Percentiles rank a stretch among this genome's conserved stretches.
Conservation (phyloP, 2,797 vertebrate genomes). For the Tamandua tetradactyla region DNA sequence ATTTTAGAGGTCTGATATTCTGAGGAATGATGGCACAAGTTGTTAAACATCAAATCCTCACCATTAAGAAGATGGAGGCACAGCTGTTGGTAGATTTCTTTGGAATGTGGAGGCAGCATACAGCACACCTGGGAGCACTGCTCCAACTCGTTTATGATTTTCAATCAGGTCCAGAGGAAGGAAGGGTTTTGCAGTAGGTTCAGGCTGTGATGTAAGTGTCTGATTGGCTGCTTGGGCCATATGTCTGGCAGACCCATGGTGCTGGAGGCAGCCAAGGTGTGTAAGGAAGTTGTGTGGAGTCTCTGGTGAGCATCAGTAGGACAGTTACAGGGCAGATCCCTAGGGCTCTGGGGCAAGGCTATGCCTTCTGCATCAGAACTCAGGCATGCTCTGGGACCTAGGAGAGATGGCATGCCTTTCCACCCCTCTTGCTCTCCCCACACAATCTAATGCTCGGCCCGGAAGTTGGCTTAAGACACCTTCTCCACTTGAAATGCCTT, state of each 20-base stretch:
- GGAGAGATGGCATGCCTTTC: fast-evolving
- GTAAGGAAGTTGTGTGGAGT: neutral
- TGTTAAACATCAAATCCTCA: neutral
- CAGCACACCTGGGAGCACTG: neutral
- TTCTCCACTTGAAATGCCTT: neutral
- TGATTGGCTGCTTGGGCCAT: neutral
- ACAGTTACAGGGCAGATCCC: neutral
- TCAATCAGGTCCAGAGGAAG: neutral
- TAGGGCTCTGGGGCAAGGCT: neutral
- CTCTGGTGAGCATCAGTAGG: neutral
- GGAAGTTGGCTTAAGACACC: neutral
- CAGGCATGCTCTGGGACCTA: fast-evolving
- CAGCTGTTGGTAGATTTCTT: neutral
- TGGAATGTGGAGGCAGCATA: neutral
- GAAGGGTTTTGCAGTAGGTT: neutral
- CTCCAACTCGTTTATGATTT: neutral
- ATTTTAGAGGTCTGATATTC: neutral
- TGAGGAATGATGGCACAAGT: neutral
- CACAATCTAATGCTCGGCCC: neutral
- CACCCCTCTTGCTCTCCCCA: neutral
- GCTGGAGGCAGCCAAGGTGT: neutral
- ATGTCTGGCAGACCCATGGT: neutral
- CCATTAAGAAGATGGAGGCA: neutral
- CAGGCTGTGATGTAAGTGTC: neutral
- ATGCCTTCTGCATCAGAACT: neutral